phyloP scores from a whole-genome alignment of 2,888 invertebrate species.

The Daptonema setosum region DNA sequence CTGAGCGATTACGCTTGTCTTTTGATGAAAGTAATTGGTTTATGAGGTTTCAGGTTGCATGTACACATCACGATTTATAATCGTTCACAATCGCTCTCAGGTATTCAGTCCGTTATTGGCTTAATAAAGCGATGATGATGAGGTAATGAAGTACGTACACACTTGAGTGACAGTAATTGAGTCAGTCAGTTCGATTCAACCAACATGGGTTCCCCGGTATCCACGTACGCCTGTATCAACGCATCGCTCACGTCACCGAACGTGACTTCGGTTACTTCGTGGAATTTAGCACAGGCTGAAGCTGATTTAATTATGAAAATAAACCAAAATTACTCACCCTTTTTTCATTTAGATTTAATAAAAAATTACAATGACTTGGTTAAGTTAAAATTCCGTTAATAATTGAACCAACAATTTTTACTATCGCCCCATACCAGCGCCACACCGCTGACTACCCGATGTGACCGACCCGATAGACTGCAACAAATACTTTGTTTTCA shows the following conservation, averaged over 20 bases:
- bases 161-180: neutral
- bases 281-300: conserved; percentile 18
- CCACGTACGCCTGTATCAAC: conserved; percentile 59
- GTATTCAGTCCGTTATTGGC: too few relatives aligned
- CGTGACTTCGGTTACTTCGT: conserved; percentile 56
- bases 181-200: conserved; percentile 8
- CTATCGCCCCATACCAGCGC: too few relatives aligned
- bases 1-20: too few relatives aligned
- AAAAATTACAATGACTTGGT: too few relatives aligned
- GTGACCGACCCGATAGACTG: conserved; percentile 54
- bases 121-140: too few relatives aligned
- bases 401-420: neutral
- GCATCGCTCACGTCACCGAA: conserved; percentile 51
- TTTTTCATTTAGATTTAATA: neutral
- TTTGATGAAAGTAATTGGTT: too few relatives aligned
- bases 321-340: neutral
- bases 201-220: conserved; percentile 68
- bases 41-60: too few relatives aligned
- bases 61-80: too few relatives aligned
- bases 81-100: too few relatives aligned
- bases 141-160: too few relatives aligned
- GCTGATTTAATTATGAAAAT: neutral
- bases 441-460: conserved; percentile 67
- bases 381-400: too few relatives aligned
- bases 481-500: neutral